Evolutionary conservation across 1,140 invertebrate species (phyloP), one percentile per base, ranked within the genome.

Genomic region (Solen grandis): DNA sequence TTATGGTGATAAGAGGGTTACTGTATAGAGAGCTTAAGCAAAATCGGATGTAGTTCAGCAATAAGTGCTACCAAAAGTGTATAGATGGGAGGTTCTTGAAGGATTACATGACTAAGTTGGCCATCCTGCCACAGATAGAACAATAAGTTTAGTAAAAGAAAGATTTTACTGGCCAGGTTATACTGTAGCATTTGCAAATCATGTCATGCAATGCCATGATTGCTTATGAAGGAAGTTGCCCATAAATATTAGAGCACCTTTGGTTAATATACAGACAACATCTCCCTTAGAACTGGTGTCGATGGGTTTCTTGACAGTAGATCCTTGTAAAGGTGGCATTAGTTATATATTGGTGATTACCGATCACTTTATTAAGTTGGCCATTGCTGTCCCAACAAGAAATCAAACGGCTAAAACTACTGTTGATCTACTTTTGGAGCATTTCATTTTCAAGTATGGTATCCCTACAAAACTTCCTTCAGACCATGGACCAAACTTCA

Each of bases 401-500:
- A 83, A 77, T 2, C 62, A 77, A 31, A 66, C 62, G 22, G 68
- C 63, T 16, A 69, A 68, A 38, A 82, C 80, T 5, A 57, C 72
- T 16, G 60, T 66, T 19, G 57, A 74, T 36, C 29, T 38, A 41
- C 38, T 82, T n/a, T 75, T 27, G 27, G 63, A 74, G 14, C 36
- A 57, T 22, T 81, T 70, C 35, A 60, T 77, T 35, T 5, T 76
- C 1, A 63, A 70, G 35, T 81, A 70, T 38, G 66, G 65, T 5
- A 52, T 31, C 13, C 55, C 70, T 16, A 29, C 19, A 5, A 33
- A 54, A 19, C 33, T 74, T 14, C 77, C 65, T 54, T 46, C 50
- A 19, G 65, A 82, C 52, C 80, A 77, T 54, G 74, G 54, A 16
- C 19, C 22, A 19, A 69, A 72, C 27, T 83, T 83, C 38, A 65